Percentiles rank a stretch among this genome's conserved stretches.
phyloP scores from a whole-genome alignment of 2,797 vertebrate species.

The Crocidura indochinensis region DNA sequence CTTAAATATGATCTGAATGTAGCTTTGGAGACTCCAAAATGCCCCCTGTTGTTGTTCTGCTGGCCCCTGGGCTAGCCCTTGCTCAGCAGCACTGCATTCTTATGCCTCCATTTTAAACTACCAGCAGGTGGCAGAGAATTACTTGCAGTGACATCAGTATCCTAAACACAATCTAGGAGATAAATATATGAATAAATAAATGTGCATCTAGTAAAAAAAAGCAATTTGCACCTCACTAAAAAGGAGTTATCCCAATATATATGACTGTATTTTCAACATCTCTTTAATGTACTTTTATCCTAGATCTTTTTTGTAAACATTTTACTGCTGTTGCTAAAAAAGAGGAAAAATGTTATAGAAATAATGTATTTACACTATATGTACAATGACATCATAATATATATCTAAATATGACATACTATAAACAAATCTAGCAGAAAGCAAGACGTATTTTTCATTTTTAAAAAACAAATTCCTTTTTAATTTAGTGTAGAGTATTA shows the following conservation, averaged over 20 bases:
- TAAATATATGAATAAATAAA: too few species aligned
- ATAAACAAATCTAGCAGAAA: not conserved
- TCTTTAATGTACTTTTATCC: not conserved
- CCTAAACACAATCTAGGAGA: too few species aligned
- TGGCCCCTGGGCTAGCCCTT: too few species aligned
- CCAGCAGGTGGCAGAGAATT: too few species aligned
- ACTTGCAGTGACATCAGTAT: too few species aligned
- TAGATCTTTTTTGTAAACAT: not conserved
- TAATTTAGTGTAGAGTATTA: not conserved
- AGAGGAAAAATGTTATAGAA: not conserved
- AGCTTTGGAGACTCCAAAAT: too few species aligned
- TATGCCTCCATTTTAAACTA: too few species aligned
- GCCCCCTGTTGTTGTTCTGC: too few species aligned
- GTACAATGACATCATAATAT: not conserved
- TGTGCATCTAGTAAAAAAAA: too few species aligned
- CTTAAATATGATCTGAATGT: too few species aligned
- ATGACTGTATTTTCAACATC: not conserved
- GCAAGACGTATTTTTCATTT: not conserved
- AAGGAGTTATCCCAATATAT: not conserved
- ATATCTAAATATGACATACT: constrained; percentile 22
- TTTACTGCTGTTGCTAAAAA: not conserved
- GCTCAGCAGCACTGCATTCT: too few species aligned
- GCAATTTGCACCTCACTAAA: too few species aligned
- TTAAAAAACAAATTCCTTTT: constrained; percentile 22
- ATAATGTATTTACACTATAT: constrained; percentile 1